Evolutionary conservation across 2,888 invertebrate species (phyloP).

Genomic region (Eurytoma adleriae): DNA sequence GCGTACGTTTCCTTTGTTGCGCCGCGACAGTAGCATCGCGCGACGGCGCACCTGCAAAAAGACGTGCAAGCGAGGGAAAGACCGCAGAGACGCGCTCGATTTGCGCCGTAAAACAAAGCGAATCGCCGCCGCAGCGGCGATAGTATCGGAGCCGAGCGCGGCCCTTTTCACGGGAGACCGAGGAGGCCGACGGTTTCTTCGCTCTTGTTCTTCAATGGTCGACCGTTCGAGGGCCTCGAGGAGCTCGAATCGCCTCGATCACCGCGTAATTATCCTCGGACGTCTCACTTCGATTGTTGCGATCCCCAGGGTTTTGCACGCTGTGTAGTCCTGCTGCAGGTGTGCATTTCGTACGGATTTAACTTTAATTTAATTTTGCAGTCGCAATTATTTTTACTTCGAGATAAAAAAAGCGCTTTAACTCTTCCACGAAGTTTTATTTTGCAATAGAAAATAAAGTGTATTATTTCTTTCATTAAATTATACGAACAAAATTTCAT

Average conservation of each 20-base stretch:
- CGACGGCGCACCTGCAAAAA: not conserved
- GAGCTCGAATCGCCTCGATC: not conserved
- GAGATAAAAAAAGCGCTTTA: not conserved
- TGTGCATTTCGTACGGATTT: no score
- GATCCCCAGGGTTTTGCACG: not conserved
- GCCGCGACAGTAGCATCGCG: not conserved
- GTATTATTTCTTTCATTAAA: no score
- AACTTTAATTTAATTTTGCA: no score
- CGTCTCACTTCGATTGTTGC: not conserved
- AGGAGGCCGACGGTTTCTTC: not conserved
- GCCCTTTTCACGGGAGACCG: not conserved
- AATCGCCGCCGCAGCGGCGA: conserved; percentile 33
- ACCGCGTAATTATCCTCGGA: conserved; percentile 6
- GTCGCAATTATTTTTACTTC: not conserved
- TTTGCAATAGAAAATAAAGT: no score
- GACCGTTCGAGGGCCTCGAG: not conserved
- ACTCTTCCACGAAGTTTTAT: not conserved
- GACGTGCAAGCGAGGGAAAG: not conserved
- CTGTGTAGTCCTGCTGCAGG: no score
- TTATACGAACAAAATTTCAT: not conserved
- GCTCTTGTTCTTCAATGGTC: conserved; percentile 1
- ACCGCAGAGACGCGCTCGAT: conserved; percentile 55
- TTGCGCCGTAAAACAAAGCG: conserved; percentile 57
- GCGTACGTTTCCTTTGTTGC: not conserved
- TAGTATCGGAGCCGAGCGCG: no score